Conservation (phyloP, 1,140 invertebrate genomes). For the Solen grandis region DNA sequence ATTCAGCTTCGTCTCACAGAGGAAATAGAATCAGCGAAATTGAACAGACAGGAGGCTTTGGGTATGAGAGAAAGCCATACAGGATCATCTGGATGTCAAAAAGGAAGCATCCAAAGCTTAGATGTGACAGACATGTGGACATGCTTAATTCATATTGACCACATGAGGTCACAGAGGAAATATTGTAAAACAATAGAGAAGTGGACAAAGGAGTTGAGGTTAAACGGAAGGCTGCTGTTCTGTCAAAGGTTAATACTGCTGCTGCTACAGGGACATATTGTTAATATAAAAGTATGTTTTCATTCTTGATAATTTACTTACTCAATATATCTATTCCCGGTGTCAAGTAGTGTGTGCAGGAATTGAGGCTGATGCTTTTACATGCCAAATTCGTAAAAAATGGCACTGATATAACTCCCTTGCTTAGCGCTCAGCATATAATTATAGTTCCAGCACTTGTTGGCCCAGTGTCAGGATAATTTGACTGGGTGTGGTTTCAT, state of each 20-base stretch:
- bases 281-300: conserved; percentile 43
- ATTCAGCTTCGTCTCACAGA: no score
- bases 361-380: not conserved
- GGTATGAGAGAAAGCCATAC: no score
- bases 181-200: conserved; percentile 57
- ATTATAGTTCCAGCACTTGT: no score
- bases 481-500: no score
- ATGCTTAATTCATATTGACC: conserved; percentile 46
- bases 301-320: not conserved
- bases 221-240: conserved; percentile 51
- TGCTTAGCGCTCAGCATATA: no score
- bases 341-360: not conserved
- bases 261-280: conserved; percentile 39
- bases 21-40: no score
- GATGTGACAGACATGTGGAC: conserved; percentile 50
- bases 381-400: no score
- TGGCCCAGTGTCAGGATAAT: no score
- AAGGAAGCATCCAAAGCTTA: no score
- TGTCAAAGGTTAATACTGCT: conserved; percentile 52
- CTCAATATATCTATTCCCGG: not conserved
- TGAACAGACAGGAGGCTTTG: no score
- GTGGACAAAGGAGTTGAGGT: conserved; percentile 46
- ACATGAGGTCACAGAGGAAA: conserved; percentile 57
- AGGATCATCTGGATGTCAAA: no score
- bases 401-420: no score